phyloP scores from a whole-genome alignment of 2,113 vertebrate genomes.

The Plecturocebus donacophilus region DNA sequence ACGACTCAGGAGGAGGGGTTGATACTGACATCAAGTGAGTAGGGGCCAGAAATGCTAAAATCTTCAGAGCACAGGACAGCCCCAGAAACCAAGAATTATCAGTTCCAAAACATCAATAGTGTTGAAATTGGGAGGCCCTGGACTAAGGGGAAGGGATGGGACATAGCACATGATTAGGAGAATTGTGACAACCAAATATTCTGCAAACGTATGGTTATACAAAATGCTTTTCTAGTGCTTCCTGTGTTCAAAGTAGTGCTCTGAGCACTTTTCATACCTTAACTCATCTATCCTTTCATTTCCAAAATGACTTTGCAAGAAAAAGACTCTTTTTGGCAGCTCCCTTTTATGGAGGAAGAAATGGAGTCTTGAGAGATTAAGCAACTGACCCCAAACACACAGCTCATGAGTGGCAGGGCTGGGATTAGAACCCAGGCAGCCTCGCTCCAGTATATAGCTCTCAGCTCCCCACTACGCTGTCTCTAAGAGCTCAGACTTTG shows the following conservation, averaged over 20 bases:
- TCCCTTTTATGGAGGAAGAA: background rate
- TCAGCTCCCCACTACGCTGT: background rate
- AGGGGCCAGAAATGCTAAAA: background rate
- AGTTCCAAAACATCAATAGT: background rate
- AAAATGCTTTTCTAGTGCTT: accelerated
- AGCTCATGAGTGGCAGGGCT: background rate
- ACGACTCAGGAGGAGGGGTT: no score
- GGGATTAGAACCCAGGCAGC: background rate
- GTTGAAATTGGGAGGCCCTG: background rate
- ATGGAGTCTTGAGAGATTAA: background rate
- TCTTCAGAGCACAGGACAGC: background rate
- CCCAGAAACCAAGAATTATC: background rate
- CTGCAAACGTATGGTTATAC: background rate
- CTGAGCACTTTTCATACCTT: background rate
- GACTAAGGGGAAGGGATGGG: background rate
- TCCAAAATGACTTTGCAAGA: background rate
- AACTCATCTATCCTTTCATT: background rate
- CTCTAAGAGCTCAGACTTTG: background rate
- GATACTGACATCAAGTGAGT: background rate
- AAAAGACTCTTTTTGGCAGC: background rate
- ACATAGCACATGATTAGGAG: no score
- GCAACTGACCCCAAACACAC: background rate
- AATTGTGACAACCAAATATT: background rate
- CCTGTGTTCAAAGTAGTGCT: background rate
- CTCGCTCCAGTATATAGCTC: accelerated